A percentile compares a stretch with the other conserved stretches of the same genome.
These are phyloP conservation scores for Choristoneura rosaceana DNA, from an alignment of 2,888 invertebrate species.

Conservation along the genomic window DNA sequence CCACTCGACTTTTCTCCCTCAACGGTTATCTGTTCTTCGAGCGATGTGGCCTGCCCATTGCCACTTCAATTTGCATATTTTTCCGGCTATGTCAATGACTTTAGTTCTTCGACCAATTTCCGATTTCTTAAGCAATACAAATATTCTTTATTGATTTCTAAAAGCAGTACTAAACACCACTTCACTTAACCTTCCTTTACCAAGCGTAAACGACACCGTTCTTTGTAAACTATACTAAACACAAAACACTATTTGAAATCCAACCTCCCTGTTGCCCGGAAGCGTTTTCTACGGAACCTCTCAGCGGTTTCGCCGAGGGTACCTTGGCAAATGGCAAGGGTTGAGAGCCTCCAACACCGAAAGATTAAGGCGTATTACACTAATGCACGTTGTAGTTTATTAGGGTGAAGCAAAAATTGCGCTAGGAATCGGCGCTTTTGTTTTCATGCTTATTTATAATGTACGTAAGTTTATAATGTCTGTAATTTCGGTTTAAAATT, in stretches of 20 bases:
- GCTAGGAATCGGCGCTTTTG: not conserved
- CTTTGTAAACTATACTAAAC: not conserved
- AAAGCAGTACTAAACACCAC: too few relatives aligned
- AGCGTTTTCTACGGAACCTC: constrained; percentile 37
- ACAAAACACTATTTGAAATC: constrained; percentile 11
- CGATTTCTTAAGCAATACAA: too few relatives aligned
- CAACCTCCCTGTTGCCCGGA: constrained; percentile 11
- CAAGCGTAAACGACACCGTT: not conserved
- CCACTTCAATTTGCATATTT: too few relatives aligned
- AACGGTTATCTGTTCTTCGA: too few relatives aligned
- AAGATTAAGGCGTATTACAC: constrained; percentile 36
- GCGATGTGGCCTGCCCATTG: too few relatives aligned
- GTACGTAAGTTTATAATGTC: too few relatives aligned
- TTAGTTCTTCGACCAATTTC: too few relatives aligned
- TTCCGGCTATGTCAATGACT: too few relatives aligned
- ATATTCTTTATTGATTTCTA: too few relatives aligned
- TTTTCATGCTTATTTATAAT: not conserved
- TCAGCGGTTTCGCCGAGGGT: constrained; percentile 36
- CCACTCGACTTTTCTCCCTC: too few relatives aligned
- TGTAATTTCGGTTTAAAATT: too few relatives aligned
- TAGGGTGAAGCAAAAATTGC: constrained; percentile 22
- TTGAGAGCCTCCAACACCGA: constrained; percentile 15
- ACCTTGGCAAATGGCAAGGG: constrained; percentile 39
- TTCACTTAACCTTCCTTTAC: not conserved
- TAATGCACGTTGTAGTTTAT: constrained; percentile 38